These are phyloP conservation scores for Puma concolor DNA, from an alignment of 2,113 vertebrate species.

Conservation along the genomic window DNA sequence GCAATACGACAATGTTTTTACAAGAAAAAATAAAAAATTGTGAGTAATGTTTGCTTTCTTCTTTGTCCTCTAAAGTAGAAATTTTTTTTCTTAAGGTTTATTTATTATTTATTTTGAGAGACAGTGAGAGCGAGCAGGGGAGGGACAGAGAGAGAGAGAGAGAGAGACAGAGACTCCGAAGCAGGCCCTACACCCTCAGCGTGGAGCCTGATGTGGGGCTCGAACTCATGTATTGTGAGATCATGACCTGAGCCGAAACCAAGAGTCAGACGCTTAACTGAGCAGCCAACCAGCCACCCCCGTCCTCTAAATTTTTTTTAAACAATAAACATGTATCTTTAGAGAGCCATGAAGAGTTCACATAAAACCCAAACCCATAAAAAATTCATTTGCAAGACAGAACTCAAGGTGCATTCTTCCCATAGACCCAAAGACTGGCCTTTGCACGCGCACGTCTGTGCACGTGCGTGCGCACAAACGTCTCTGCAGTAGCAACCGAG, in stretches of 20 bases:
- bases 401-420: background rate
- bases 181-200: no score
- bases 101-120: no score
- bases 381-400: background rate
- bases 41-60: background rate
- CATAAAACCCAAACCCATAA: background rate
- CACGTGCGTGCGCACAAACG: fast-evolving
- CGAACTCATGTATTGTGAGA: no score
- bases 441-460: background rate
- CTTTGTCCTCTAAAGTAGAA: background rate
- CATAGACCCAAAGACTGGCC: background rate
- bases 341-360: background rate
- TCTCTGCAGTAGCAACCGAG: fast-evolving
- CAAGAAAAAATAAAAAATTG: background rate
- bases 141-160: no score
- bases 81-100: no score
- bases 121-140: no score
- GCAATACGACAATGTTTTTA: background rate
- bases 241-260: no score
- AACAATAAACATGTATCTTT: background rate
- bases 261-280: no score
- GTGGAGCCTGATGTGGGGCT: no score
- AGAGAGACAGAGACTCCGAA: no score
- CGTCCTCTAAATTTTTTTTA: background rate
- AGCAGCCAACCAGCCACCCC: no score